Percentiles rank a stretch among this genome's conserved stretches.
Evolutionary conservation across 2,888 invertebrate species (phyloP).

Genomic region (Dasysyrphus albostriatus): DNA sequence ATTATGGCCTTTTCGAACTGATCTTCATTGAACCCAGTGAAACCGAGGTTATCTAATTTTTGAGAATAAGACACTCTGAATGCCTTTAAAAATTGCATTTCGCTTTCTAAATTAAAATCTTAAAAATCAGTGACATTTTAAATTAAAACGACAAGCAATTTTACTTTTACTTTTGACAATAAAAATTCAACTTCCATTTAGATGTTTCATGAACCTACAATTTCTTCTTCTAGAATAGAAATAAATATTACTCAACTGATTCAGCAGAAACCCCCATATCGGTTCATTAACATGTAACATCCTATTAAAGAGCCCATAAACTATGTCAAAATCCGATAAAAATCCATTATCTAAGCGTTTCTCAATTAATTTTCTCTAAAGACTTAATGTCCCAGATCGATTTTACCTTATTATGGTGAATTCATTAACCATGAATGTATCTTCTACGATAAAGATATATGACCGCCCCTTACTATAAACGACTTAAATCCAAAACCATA

Average conservation of each 20-base stretch:
- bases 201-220: too few species aligned
- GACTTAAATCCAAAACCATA: conserved; percentile 47
- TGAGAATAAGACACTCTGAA: too few species aligned
- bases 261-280: background rate
- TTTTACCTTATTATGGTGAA: conserved; percentile 55
- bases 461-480: background rate
- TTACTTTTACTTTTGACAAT: too few species aligned
- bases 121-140: too few species aligned
- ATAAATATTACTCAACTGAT: background rate
- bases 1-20: too few species aligned
- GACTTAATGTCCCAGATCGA: conserved; percentile 48
- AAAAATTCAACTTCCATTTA: too few species aligned
- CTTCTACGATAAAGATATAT: background rate
- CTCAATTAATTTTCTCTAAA: conserved; percentile 51
- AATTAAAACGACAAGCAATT: too few species aligned
- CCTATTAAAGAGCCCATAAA: conserved; percentile 26
- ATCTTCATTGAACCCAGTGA: too few species aligned
- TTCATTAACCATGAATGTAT: conserved; percentile 64
- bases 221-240: too few species aligned
- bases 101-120: too few species aligned
- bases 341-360: conserved; percentile 44
- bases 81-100: too few species aligned
- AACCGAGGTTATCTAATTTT: too few species aligned
- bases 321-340: conserved; percentile 38
- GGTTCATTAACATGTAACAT: background rate